Base-by-base conservation (phyloP, 2,888 invertebrate species). In the Ophioninae sp. region DNA sequence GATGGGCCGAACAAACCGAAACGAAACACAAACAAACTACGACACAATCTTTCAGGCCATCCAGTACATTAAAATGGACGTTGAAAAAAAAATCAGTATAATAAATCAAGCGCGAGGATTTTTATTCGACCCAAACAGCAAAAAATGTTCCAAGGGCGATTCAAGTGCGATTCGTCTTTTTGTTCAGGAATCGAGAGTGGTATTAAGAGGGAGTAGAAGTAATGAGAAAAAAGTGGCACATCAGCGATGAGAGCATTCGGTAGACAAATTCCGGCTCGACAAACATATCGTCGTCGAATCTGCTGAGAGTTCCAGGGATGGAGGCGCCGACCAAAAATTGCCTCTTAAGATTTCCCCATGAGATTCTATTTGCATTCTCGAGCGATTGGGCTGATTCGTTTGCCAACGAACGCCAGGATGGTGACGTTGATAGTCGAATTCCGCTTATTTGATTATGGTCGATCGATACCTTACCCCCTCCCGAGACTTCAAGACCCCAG, bases 381-480 rank as follows among this genome's bases (percentile, higher is more conserved):
- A 61, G 79, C 77, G 75, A 51, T 51, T 6, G 51, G 51, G 17
- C 51, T 41, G 79, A 74, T 75, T 83, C 86, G 85, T 82, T 82
- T 74, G 71, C 67, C 17, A 67, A 75, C 69, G 82, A 71, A 59
- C 74, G 79, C 74, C 79, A 83, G 80, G 81, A 83, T 63, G 69
- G 79, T 83, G 85, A 84, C 85, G 86, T 81, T 84, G 87, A 87
- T 88, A 88, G 89, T 90, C 88, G 87, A 89, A 89, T 88, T 88
- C 87, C 89, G 84, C 88, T 88, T 90, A 89, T 88, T 88, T 87
- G 88, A 90, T 90, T 89, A 88, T 87, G 83, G 87, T 87, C 88
- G 88, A 90, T 89, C 87, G 90, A 86, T 84, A 13, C 63, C 63
- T 63, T 84, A 82, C 82, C 85, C 74, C 69, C 68, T 61, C 61